Evolutionary conservation across 2,113 vertebrate species (phyloP), one percentile per base, ranked within the genome.

Genomic region (Hemichromis elongatus): DNA sequence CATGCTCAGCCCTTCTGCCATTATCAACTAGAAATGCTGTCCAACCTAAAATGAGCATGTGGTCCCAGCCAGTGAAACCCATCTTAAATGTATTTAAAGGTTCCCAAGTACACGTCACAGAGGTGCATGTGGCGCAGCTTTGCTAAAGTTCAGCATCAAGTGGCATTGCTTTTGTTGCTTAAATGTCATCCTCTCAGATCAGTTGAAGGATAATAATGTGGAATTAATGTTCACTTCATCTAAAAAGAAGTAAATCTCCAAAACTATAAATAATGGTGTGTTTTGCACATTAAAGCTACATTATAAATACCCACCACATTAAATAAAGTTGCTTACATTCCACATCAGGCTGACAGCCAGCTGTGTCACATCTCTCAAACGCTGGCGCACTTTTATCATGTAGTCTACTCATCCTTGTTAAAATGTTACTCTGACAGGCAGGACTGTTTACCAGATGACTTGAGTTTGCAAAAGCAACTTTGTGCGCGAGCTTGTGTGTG

Each of bases 1-100:
- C 0, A 0, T 1, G 56, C 5, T 33, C 56, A 59, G 33, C 28
- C 56, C 56, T 19, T 59, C 16, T 33, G 57, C 57, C 28, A 4
- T 61, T 33, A 2, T 61, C 28, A 16, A 61, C 57, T 61, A 61
- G 57, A 61, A 7, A 61, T 19, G 30, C 57, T 61, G 9, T 61
- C 57, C 19, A 35, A 61, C 57, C 30, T 61, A 61, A n/a, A 61
- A 61, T 61, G 57, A 61, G 30, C 9, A 61, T 12, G 57, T 61
- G 57, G 30, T 61, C 18, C 30, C 57, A 63, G 9, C 30, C 35
- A 63, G 30, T n/a, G 30, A 35, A 63, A 35, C 3, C 59, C 7
- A 68, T 68, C 61, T 68, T n/a, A 24, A 68, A 68, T 68, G 35
- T 68, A 21, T 68, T 68, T 68, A 24, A 68, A 42, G 0, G 0